These are phyloP conservation scores for Xenops minutus DNA, from an alignment of 2,797 vertebrate genomes.

Conservation along the genomic window DNA sequence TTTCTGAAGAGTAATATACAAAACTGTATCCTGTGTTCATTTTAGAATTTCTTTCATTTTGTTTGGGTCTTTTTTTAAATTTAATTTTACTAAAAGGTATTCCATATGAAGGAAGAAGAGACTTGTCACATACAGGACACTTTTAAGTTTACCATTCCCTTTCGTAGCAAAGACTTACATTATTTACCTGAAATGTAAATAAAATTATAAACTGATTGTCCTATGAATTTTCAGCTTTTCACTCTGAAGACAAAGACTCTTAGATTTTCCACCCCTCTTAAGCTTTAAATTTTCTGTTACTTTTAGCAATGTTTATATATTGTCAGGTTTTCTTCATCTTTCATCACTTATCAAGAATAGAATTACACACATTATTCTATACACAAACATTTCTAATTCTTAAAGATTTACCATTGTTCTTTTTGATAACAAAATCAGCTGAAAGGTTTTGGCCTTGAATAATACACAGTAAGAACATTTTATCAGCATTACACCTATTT, in stretches of 20 bases:
- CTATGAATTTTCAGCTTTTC: not conserved
- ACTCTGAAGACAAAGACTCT: not conserved
- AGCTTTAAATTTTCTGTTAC: not conserved
- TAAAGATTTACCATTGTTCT: not conserved
- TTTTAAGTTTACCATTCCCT: constrained; percentile 14
- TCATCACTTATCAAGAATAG: not conserved
- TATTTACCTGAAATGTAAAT: not conserved
- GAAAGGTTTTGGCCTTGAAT: not conserved
- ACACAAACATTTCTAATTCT: not conserved
- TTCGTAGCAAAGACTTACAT: not conserved
- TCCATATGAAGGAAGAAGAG: not conserved
- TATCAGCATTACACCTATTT: not conserved
- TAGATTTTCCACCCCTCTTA: not conserved
- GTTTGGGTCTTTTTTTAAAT: not conserved
- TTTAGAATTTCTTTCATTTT: not conserved
- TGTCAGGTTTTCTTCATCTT: not conserved
- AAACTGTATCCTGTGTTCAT: not conserved
- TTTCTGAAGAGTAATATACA: not conserved
- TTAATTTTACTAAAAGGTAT: not conserved
- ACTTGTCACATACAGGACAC: not conserved
- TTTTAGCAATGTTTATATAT: not conserved
- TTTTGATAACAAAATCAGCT: not conserved
- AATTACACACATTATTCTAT: not conserved
- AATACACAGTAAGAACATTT: not conserved
- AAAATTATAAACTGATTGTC: not conserved